Evolutionary conservation across 2,888 invertebrate species (phyloP), one percentile per base, ranked within the genome.

Genomic region (Callinectes sapidus): DNA sequence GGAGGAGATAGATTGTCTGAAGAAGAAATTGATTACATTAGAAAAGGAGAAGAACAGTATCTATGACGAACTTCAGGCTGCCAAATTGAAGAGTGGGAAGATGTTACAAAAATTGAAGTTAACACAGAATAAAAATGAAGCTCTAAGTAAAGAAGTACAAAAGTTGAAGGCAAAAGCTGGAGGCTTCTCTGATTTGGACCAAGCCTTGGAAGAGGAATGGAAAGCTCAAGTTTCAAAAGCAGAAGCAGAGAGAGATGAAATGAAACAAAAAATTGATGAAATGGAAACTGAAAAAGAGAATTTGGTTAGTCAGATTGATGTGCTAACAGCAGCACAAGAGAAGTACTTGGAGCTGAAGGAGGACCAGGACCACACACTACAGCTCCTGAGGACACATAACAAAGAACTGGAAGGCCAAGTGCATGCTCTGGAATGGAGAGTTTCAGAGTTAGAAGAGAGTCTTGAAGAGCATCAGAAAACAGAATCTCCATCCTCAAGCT

Each of bases 101-200:
- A 96, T 98, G 94, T 96, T 98, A 95, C 97, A 97, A 95, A 98
- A 98, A 95, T 96, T 98, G 86, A 98, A 98, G 95, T 97, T 98
- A 95, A 97, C 98, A 91, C 98, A 98, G 95, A 96, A 95, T 91
- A 96, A 95, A 94, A 96, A 95, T 95, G 96, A 96, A 90, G 95
- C 95, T 87, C 94, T 96, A n/a, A 95, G 95, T 91, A 94, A 94
- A 77, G 95, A 95, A 55, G 93, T 95, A 1, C 93, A 92, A n/a
- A 94, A 94, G 28, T 71, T 95, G 55, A 92, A 96, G 61, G 87
- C 92, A 0, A 94, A 91, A 87, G 92, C 94, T 48, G 94, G 94
- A 85, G 94, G 94, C 87, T 91, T 94, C 42, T 93, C 94, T 85
- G 97, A 97, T 95, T 96, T 98, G 88, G 97, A 98, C 95, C 96